Percentiles rank a stretch among this genome's conserved stretches.
Evolutionary conservation across 2,113 vertebrate genomes (phyloP).

Genomic region (Collichthys lucidus): DNA sequence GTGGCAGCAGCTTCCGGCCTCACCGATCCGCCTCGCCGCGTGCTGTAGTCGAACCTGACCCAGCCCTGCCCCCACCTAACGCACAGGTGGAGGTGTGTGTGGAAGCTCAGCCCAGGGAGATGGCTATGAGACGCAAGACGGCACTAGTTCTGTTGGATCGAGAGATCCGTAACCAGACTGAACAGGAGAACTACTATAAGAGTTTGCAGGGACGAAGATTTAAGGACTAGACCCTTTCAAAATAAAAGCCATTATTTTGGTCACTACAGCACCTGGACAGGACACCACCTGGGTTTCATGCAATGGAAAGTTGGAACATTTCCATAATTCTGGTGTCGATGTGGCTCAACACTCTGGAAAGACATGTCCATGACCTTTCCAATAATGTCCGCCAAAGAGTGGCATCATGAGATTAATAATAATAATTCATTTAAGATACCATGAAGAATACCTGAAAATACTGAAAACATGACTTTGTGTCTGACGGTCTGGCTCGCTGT

Average conservation of each 20-base stretch:
- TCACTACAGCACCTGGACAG: constrained; percentile 19
- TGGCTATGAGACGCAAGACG: constrained; percentile 88
- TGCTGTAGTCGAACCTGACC: constrained; percentile 81
- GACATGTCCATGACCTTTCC: neutral
- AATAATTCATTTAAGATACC: neutral
- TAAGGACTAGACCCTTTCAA: constrained; percentile 84
- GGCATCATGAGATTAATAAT: neutral
- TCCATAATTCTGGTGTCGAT: neutral
- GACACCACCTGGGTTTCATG: constrained; percentile 2
- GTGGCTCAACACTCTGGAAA: constrained; percentile 10
- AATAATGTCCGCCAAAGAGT: neutral
- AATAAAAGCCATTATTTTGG: constrained; percentile 59
- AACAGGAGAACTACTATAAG: constrained; percentile 89
- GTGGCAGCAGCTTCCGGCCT: constrained; percentile 77
- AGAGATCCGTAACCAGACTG: constrained; percentile 73
- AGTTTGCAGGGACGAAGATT: constrained; percentile 87
- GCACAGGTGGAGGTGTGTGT: constrained; percentile 78
- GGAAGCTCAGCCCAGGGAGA: constrained; percentile 80
- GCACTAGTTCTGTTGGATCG: constrained; percentile 78
- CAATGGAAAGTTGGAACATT: neutral
- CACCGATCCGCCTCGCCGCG: constrained; percentile 84
- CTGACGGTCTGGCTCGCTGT: neutral
- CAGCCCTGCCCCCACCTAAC: neutral
- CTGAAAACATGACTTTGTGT: no score
- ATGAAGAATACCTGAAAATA: no score